Evolutionary conservation across 2,113 vertebrate species (phyloP).

Genomic region (Leptobrachium ailaonicum): DNA sequence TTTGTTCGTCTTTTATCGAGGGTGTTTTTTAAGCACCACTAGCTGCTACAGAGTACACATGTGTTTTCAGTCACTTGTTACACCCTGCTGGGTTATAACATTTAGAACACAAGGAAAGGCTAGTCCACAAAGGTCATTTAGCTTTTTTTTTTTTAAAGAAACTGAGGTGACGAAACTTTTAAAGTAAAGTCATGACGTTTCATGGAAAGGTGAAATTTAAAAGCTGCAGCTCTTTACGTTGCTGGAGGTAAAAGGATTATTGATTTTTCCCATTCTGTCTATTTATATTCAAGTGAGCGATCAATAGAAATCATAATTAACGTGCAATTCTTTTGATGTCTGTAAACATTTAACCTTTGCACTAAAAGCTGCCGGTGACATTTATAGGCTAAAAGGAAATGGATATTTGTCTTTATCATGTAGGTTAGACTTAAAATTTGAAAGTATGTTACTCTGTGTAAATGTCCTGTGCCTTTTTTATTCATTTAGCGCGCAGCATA

Average conservation of each 20-base stretch:
- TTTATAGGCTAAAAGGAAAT: constrained; percentile 13
- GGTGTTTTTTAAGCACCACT: too few species aligned
- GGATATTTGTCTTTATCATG: neutral
- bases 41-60: too few species aligned
- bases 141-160: constrained; percentile 1
- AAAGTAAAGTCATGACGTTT: constrained; percentile 16
- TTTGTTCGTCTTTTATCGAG: too few species aligned
- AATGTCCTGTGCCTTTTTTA: too few species aligned
- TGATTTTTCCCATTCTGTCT: constrained; percentile 26
- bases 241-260: constrained; percentile 11
- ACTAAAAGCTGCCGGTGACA: constrained; percentile 18
- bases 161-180: constrained; percentile 2
- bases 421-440: too few species aligned
- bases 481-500: too few species aligned
- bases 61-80: neutral
- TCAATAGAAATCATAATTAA: constrained; percentile 37
- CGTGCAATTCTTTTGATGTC: constrained; percentile 21
- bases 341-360: constrained; percentile 41
- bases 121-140: neutral
- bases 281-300: constrained; percentile 17
- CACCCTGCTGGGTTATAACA: neutral
- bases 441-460: too few species aligned
- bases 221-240: constrained; percentile 5
- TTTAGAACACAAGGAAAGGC: neutral
- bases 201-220: constrained; percentile 24